phyloP scores from a whole-genome alignment of 2,113 vertebrate species.

The Neodontobutis hainanensis region DNA sequence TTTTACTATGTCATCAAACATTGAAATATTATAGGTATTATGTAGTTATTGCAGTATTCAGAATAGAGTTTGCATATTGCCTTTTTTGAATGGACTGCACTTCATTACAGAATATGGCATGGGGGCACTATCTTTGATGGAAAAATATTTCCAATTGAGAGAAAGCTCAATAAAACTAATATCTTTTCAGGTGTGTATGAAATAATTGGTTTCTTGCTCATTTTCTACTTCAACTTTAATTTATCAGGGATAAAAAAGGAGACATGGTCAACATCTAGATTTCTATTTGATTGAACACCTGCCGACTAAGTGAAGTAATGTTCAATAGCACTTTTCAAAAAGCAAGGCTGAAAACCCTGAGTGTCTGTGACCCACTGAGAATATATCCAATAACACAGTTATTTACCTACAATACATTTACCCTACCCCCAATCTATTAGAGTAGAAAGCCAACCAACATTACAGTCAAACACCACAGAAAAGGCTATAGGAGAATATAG shows the following conservation, averaged over 20 bases:
- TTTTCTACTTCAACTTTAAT: slow-evolving; percentile 53
- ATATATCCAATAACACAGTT: slow-evolving; percentile 47
- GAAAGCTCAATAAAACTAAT: slow-evolving; percentile 62
- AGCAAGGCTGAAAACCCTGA: slow-evolving; percentile 4
- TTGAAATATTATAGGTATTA: no score
- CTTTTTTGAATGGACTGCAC: slow-evolving; percentile 26
- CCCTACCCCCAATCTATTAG: slow-evolving; percentile 45
- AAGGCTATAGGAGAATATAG: slow-evolving; percentile 34
- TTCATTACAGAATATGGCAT: slow-evolving; percentile 29
- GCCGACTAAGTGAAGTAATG: slow-evolving; percentile 15
- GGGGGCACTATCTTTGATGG: slow-evolving; percentile 19
- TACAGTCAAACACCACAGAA: slow-evolving; percentile 43
- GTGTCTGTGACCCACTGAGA: slow-evolving; percentile 25
- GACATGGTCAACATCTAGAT: slow-evolving; percentile 36
- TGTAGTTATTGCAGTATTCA: no score
- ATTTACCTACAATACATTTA: slow-evolving; percentile 45
- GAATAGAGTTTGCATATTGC: no score
- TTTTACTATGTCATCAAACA: no score
- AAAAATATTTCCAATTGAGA: slow-evolving; percentile 33
- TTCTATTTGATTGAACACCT: slow-evolving; percentile 45
- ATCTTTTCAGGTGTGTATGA: slow-evolving; percentile 37
- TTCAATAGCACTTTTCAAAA: slow-evolving; percentile 5
- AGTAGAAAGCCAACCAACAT: slow-evolving; percentile 33
- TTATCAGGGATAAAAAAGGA: slow-evolving; percentile 30
- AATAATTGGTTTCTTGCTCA: slow-evolving; percentile 36